Evolutionary conservation across 2,797 vertebrate species (phyloP), one percentile per base, ranked within the genome.

Genomic region (Gymnothorax javanicus): DNA sequence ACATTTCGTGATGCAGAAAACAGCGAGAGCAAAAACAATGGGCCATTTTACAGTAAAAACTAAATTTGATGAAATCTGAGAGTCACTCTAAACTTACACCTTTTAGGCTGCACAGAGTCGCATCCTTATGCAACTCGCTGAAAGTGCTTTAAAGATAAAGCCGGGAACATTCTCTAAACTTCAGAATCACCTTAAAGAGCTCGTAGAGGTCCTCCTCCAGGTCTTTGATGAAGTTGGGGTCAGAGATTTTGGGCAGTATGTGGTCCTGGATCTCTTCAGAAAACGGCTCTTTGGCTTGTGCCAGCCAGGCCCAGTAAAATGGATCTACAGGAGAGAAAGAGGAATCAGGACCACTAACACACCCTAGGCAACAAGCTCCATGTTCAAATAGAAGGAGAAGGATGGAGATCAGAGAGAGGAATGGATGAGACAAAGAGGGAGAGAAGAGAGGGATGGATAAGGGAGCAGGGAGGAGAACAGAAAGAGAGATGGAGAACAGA

Each of bases 231-330:
- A 99, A 99, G 93, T 99, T 99, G 27, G 97, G 98, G 91, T 99
- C 99, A 0, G 97, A 96, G 71, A 99, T 96, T 94, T 99, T 99
- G 88, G 99, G 98, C 91, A 99, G 92, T 87, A 99, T 98, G 77
- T 99, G 94, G 60, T 99, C 98, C 92, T 96, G 95, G 93, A 98
- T 99, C 94, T 99, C 99, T 90, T 97, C 96, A 87, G 99, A 99
- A 93, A 99, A 99, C 3, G 96, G 95, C 60, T 99, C 95, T 95
- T 99, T 99, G 87, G 99, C 99, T 90, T 99, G 98, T 33, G 97
- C 95, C 79, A 99, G 95, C 99, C 99, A 99, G 0, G 99, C 98
- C 99, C 99, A 99, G 91, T 99, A 99, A 94, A 99, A 99, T 0
- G 99, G 99, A 93, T 99, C 99, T 99, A 94, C 62, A 27, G 83